Evolutionary conservation across 2,797 vertebrate genomes (phyloP).

Genomic region (Okamejei kenojei): DNA sequence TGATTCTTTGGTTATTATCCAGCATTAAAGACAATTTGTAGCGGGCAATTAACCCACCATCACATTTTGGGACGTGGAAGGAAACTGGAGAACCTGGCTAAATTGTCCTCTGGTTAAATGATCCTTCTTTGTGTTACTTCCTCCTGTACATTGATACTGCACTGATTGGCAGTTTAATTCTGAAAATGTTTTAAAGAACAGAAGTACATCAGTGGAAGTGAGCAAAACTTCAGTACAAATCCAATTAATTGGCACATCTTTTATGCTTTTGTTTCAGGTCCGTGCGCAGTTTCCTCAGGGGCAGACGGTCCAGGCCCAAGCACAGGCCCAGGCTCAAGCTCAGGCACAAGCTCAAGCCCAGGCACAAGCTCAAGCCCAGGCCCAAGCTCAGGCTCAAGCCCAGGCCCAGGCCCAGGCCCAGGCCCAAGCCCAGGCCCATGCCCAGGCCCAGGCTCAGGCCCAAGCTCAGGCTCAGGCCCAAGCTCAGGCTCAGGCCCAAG

Average conservation of each 20-base stretch:
- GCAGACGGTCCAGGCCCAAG: not conserved
- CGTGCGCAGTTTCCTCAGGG: not conserved
- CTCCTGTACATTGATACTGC: not conserved
- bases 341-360: conserved; percentile 17
- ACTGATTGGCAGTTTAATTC: not conserved
- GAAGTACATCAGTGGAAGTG: not conserved
- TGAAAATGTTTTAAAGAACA: not conserved
- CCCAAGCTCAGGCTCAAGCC: conserved; percentile 53
- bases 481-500: conserved; percentile 51
- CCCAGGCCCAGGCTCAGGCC: not conserved
- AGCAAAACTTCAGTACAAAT: too few relatives aligned
- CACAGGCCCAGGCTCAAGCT: conserved; percentile 47
- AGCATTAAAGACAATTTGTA: too few relatives aligned
- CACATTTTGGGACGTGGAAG: too few relatives aligned
- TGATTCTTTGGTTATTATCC: not conserved
- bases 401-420: conserved; percentile 57
- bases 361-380: conserved; percentile 44
- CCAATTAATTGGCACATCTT: not conserved
- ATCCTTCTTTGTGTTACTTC: not conserved
- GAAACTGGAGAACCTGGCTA: too few relatives aligned
- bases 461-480: not conserved
- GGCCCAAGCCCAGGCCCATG: not conserved
- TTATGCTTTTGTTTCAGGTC: conserved; percentile 32
- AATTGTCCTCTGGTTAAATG: not conserved
- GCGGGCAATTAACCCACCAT: too few relatives aligned